Evolutionary conservation across 1,140 invertebrate genomes (phyloP).

Genomic region (Panagrolaimus sp.): DNA sequence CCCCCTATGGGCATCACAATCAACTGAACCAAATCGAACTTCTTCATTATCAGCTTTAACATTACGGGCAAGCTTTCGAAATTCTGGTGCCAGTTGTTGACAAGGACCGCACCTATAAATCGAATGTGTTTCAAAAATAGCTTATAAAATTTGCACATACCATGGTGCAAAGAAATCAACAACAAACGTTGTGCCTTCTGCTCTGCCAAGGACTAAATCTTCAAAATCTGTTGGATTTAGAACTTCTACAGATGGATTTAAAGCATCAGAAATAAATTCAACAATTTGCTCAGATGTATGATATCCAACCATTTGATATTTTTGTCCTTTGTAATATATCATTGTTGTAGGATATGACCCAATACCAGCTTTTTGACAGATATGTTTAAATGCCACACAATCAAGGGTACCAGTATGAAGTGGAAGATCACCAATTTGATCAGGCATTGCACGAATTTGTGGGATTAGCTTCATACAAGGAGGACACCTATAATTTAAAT

Average conservation of each 20-base stretch:
- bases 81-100: slow-evolving; percentile 51
- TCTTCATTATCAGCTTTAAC: slow-evolving; percentile 28
- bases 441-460: slow-evolving; percentile 45
- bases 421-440: slow-evolving; percentile 44
- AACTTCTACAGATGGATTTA: slow-evolving; percentile 64
- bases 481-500: too few relatives aligned
- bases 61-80: slow-evolving; percentile 40
- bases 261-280: slow-evolving; percentile 67
- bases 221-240: slow-evolving; percentile 65
- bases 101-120: too few relatives aligned
- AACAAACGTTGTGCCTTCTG: slow-evolving; percentile 63
- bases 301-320: slow-evolving; percentile 65
- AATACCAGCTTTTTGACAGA: slow-evolving; percentile 66
- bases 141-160: too few relatives aligned
- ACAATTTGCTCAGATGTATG: slow-evolving; percentile 65
- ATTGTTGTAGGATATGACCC: slow-evolving; percentile 69
- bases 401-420: slow-evolving; percentile 68
- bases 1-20: slow-evolving; percentile 65
- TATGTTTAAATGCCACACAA: slow-evolving; percentile 64
- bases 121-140: too few relatives aligned
- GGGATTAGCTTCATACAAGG: slow-evolving; percentile 36
- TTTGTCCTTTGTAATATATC: slow-evolving; percentile 63
- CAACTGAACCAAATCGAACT: slow-evolving; percentile 67
- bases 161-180: slow-evolving; percentile 70
- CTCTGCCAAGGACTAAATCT: slow-evolving; percentile 62